These are phyloP conservation scores for Sturnira hondurensis DNA, from an alignment of 2,113 vertebrate species.

Conservation along the genomic window DNA sequence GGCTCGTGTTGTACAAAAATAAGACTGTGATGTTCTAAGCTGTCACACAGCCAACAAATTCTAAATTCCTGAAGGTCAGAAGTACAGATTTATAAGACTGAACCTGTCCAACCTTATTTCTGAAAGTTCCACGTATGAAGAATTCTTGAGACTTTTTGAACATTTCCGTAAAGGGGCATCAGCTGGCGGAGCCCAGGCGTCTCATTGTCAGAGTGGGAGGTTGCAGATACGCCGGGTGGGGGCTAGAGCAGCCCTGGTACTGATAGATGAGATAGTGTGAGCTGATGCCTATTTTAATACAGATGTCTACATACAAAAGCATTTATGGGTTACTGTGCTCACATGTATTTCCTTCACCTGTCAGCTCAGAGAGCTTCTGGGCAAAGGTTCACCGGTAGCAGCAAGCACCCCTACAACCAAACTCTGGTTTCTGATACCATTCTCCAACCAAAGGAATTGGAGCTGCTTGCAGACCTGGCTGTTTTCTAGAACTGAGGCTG, in stretches of 20 bases:
- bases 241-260: not conserved
- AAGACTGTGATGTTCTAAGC: not conserved
- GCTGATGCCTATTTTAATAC: not conserved
- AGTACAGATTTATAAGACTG: not conserved
- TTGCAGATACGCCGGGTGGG: no score
- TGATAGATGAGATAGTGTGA: not conserved
- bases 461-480: no score
- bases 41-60: not conserved
- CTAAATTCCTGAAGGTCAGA: not conserved
- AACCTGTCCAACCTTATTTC: not conserved
- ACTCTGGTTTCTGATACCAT: no score
- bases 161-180: not conserved
- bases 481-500: not conserved
- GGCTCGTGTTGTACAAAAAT: not conserved
- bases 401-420: not conserved
- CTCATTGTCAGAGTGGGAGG: not conserved
- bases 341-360: not conserved
- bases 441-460: not conserved
- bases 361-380: not conserved
- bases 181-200: not conserved
- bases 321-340: not conserved
- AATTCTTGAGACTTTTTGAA: not conserved
- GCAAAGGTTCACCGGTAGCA: not conserved
- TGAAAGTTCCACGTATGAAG: not conserved
- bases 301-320: not conserved